Conservation (phyloP, 2,113 vertebrate genomes). For the Dascyllus trimaculatus region DNA sequence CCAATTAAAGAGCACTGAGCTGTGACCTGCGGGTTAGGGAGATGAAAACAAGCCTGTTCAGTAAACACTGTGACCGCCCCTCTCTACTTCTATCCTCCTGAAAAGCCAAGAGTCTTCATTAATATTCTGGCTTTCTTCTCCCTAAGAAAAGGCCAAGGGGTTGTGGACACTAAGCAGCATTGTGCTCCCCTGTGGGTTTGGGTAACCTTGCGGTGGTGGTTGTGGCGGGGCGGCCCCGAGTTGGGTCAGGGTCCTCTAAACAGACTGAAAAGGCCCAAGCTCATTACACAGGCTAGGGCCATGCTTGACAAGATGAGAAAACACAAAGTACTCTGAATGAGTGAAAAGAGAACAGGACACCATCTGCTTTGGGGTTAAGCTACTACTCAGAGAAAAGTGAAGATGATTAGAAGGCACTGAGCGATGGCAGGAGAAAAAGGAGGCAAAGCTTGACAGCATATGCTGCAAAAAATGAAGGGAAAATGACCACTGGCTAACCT, state of each 20-base stretch:
- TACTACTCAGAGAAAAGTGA: constrained; percentile 74
- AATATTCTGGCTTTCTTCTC: constrained; percentile 81
- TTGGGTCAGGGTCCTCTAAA: constrained; percentile 86
- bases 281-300: constrained; percentile 88
- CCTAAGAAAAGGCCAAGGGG: constrained; percentile 61
- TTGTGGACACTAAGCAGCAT: constrained; percentile 79
- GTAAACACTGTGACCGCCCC: constrained; percentile 78
- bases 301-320: constrained; percentile 89
- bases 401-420: constrained; percentile 60
- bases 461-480: constrained; percentile 26
- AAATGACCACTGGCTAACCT: constrained; percentile 55
- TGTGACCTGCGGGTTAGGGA: constrained; percentile 74
- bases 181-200: constrained; percentile 79
- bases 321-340: constrained; percentile 85
- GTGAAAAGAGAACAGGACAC: constrained; percentile 84
- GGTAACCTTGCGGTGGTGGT: constrained; percentile 81
- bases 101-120: constrained; percentile 81
- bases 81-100: constrained; percentile 61
- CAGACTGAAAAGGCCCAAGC: constrained; percentile 85
- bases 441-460: constrained; percentile 37
- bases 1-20: constrained; percentile 86
- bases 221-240: constrained; percentile 82
- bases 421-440: constrained; percentile 40
- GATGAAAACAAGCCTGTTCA: constrained; percentile 74
- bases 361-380: constrained; percentile 85